Base-by-base conservation (phyloP, 2,888 invertebrate species). In the Pocota personata region DNA sequence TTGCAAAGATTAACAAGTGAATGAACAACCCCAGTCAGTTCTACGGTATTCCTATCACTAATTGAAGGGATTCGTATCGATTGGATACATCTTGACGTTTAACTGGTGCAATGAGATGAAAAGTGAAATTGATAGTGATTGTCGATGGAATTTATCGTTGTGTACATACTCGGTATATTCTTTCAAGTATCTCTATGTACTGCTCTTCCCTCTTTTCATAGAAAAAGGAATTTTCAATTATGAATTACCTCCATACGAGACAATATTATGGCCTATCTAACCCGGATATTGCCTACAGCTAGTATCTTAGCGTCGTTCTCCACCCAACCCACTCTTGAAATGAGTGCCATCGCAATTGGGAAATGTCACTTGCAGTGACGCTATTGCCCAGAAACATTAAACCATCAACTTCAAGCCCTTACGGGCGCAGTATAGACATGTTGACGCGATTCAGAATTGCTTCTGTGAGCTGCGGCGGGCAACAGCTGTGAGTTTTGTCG, bases 401-500 rank as follows among this genome's bases (percentile, higher is more conserved):
- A 5, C 14, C 5, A 8, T 14, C 14, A 43, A 7, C 8, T 8
- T 2, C 21, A 40, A 48, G 30, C 50, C 24, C 32, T 48, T 16
- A 3, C n/a, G 50, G 30, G 35, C 6, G 14, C 10, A 2, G 32
- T 4, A 24, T 4, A 35, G 14, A 60, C 62, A 69, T 76, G 55
- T 60, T 77, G 66, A 78, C 60, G 67, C 66, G 24, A 32, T 48
- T 62, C 37, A 32, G 37, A 66, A n/a, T 21, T 52, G 27, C 43
- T 32, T 37, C 27, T 76, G 48, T 58, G 37, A 10, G 14, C 30
- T 35, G 40, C 21, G 69, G 27, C 30, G 40, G 32, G 55, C 27
- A 62, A 58, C 84, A 80, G 75, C 79, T 80, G 84, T 55, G 75
- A 71, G 57, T 32, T 64, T 79, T 71, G 69, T 75, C 78, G 72